These are phyloP conservation scores for Ictalurus punctatus DNA, from an alignment of 2,113 vertebrate genomes.

Conservation along the genomic window DNA sequence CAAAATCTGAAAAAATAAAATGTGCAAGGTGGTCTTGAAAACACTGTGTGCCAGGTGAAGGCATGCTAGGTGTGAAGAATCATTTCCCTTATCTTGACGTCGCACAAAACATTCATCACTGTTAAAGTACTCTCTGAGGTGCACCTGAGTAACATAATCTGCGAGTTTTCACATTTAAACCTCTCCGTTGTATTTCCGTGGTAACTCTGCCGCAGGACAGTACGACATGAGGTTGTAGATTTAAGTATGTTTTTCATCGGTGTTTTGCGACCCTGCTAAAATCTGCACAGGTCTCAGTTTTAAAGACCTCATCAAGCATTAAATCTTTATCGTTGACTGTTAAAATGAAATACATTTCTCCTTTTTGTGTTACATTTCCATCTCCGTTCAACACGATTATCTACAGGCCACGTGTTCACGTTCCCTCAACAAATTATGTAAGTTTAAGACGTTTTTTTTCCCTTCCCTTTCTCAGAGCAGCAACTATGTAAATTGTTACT, in stretches of 20 bases:
- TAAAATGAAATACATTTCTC: conserved; percentile 34
- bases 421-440: background rate
- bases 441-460: background rate
- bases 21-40: background rate
- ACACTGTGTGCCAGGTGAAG: background rate
- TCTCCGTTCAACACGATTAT: conserved; percentile 15
- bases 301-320: conserved; percentile 37
- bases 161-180: conserved; percentile 35
- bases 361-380: background rate
- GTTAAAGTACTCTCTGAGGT: conserved; percentile 39
- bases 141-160: conserved; percentile 44
- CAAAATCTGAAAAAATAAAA: conserved; percentile 8
- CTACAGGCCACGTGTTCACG: background rate
- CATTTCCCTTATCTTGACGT: conserved; percentile 13
- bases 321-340: conserved; percentile 25
- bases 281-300: conserved; percentile 19
- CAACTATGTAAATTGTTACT: background rate
- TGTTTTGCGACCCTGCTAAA: conserved; percentile 21
- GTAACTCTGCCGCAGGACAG: background rate
- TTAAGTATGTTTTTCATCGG: conserved; percentile 30
- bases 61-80: conserved; percentile 27
- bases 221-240: conserved; percentile 16
- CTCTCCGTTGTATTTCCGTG: conserved; percentile 21
- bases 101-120: conserved; percentile 41
- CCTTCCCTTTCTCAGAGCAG: conserved; percentile 23